phyloP scores from a whole-genome alignment of 2,888 invertebrate species.

The Drosophila pegasa region DNA sequence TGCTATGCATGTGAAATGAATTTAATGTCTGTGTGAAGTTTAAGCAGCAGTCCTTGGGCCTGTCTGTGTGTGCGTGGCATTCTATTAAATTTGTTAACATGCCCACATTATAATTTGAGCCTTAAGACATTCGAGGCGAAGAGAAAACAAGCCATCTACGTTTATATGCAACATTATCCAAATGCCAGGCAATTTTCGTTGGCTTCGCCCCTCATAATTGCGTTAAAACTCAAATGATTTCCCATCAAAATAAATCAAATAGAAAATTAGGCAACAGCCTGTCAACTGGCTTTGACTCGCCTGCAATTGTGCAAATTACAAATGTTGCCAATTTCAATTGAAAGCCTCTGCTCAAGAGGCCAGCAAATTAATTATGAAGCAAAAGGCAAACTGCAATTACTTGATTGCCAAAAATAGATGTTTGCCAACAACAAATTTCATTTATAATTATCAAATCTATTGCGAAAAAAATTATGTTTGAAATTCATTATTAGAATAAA shows the following conservation, averaged over 20 bases:
- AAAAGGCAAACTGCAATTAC: background rate
- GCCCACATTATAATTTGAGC: slow-evolving; percentile 58
- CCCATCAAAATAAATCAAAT: slow-evolving; percentile 15
- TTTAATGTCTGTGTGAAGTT: slow-evolving; percentile 35
- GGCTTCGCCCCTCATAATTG: slow-evolving; percentile 12
- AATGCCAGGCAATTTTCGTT: slow-evolving; percentile 33
- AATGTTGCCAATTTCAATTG: slow-evolving; percentile 4
- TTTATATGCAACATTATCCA: slow-evolving; percentile 16
- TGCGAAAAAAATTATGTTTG: no score
- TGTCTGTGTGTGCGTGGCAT: slow-evolving; percentile 35
- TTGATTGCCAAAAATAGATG: no score
- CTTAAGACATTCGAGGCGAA: slow-evolving; percentile 45
- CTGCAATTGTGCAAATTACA: slow-evolving; percentile 11
- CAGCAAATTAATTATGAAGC: background rate
- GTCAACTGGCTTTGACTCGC: slow-evolving; percentile 6
- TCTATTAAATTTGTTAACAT: slow-evolving; percentile 72
- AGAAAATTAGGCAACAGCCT: slow-evolving; percentile 2
- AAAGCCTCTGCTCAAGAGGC: background rate
- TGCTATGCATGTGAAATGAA: slow-evolving; percentile 70
- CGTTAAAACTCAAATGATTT: slow-evolving; percentile 16
- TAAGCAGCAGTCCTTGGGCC: background rate
- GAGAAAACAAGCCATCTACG: slow-evolving; percentile 4
- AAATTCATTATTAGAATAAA: no score
- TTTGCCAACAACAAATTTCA: no score
- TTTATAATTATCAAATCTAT: no score